Base-by-base conservation (phyloP, 2,113 vertebrate species). In the Nettapus auritus region DNA sequence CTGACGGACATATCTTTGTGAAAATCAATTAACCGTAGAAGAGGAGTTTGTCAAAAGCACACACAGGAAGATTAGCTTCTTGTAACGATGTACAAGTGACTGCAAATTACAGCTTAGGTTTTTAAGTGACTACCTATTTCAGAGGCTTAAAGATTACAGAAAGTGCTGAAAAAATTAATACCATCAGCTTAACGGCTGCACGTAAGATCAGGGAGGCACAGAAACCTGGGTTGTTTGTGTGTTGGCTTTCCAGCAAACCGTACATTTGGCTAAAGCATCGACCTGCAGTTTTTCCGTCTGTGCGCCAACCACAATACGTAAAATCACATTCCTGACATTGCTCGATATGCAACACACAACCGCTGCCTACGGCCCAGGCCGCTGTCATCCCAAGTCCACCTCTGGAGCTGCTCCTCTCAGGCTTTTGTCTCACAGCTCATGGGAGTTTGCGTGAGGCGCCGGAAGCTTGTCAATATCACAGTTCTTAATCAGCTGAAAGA, bases 401-500 rank as follows among this genome's bases (percentile, higher is more conserved):
- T 81, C 3, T 34, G 63, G 4, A 34, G 91, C 16, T 74, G 81
- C 46, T 88, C 17, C 16, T 56, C 69, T 82, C 64, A 9, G 20
- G 68, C 20, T 63, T 5, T 9, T 17, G 23, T 44, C 79, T 98
- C 96, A 99, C 26, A 99, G 98, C 85, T 99, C 99, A 2, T 99
- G 98, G 36, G 96, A 70, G 50, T 36, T 95, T 7, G n/a, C 29
- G 23, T 99, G 99, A 57, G 98, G 97, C 22, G 95, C 93, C 1
- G 98, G 98, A 5, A 98, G 94, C 36, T 91, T 67, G 34, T 96
- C 90, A 17, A 91, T 94, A 82, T 99, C 99, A 89, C 98, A 98
- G 96, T 99, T 99, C 97, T 99, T 98, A 74, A 99, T 98, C 26
- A 99, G 97, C 86, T 96, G 98, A 42, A 98, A 99, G 94, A 98